phyloP scores from a whole-genome alignment of 1,140 invertebrate genomes.

The Vanessa tameamea region DNA sequence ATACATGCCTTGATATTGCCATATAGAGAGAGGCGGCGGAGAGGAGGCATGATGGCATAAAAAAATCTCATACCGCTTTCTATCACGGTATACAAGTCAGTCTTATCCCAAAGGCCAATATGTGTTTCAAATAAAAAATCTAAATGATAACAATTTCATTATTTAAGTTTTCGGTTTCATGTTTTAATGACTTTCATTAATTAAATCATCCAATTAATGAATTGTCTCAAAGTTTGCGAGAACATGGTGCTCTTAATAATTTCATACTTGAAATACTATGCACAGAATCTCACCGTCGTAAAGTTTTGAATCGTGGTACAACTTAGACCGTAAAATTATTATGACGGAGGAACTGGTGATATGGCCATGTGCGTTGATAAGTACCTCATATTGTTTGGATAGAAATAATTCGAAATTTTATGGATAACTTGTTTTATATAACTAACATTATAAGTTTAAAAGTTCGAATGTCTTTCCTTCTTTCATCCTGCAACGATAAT shows the following conservation, averaged over 20 bases:
- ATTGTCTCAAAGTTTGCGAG: background rate
- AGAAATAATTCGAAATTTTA: slow-evolving; percentile 2
- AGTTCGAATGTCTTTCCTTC: too few relatives aligned
- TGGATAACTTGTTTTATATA: background rate
- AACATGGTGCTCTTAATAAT: slow-evolving; percentile 13
- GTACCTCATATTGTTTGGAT: slow-evolving; percentile 2
- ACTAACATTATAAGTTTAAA: too few relatives aligned
- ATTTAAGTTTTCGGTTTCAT: background rate
- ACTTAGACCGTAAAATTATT: slow-evolving; percentile 32
- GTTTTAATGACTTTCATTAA: background rate
- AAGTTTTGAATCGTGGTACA: slow-evolving; percentile 25
- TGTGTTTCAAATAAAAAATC: too few relatives aligned
- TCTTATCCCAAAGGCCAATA: too few relatives aligned
- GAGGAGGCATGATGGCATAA: too few relatives aligned
- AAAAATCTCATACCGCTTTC: too few relatives aligned
- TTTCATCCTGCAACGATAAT: too few relatives aligned
- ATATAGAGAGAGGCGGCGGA: too few relatives aligned
- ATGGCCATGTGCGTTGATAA: background rate
- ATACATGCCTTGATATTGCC: too few relatives aligned
- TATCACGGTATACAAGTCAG: too few relatives aligned
- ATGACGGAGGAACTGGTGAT: slow-evolving; percentile 5
- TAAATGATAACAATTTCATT: too few relatives aligned
- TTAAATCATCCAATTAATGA: background rate
- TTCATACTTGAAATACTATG: slow-evolving; percentile 14
- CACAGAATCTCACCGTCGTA: slow-evolving; percentile 18